A percentile compares a stretch with the other conserved stretches of the same genome.
Conservation (phyloP, 2,888 invertebrate species). For the Cephus nigrinus region DNA sequence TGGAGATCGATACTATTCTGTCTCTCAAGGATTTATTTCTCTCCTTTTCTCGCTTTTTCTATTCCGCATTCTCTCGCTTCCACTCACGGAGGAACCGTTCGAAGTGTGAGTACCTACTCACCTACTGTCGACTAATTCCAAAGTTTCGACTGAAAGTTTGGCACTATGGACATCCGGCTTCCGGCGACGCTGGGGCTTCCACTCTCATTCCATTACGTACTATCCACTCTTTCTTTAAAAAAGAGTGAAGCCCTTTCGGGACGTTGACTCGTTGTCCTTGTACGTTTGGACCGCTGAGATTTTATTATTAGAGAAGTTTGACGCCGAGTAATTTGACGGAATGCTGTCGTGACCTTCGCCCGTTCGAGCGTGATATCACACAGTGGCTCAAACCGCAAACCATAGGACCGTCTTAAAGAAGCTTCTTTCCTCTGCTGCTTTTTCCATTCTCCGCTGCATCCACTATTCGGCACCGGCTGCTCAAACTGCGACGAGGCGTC, state of each 20-base stretch:
- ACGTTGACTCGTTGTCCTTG: neutral
- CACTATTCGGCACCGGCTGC: neutral
- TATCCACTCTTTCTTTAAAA: neutral
- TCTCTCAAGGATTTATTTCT: neutral
- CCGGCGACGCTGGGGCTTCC: neutral
- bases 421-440: neutral
- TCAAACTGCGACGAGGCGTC: neutral
- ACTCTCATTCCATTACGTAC: neutral
- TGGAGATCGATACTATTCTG: neutral
- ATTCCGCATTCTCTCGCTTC: neutral
- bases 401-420: neutral
- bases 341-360: neutral
- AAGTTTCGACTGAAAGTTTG: neutral
- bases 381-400: neutral
- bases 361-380: neutral
- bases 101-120: neutral
- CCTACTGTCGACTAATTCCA: neutral
- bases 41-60: neutral
- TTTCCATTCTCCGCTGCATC: neutral
- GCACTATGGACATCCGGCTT: neutral
- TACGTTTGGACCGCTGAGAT: neutral
- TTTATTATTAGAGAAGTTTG: neutral
- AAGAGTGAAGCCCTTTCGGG: neutral
- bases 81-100: neutral
- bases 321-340: neutral